These are phyloP conservation scores for Xiphias gladius DNA, from an alignment of 2,113 vertebrate species.

Conservation along the genomic window DNA sequence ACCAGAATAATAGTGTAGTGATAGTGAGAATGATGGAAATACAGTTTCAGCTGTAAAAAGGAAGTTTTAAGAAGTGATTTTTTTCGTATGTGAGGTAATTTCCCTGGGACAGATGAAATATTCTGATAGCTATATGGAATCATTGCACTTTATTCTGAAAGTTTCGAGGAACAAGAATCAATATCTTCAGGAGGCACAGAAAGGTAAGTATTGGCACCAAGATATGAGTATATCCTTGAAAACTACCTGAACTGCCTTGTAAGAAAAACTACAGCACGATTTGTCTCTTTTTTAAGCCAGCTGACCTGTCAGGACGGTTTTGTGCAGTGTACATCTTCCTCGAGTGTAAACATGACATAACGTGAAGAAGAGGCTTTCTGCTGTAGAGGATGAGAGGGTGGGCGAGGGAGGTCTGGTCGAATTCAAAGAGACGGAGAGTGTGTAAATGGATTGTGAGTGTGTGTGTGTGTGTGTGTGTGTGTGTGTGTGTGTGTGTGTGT, in stretches of 20 bases:
- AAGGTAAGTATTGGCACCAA: not conserved
- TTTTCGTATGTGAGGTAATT: not conserved
- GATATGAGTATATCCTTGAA: not conserved
- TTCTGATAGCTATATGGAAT: not conserved
- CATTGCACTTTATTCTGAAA: not conserved
- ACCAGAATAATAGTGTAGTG: not conserved
- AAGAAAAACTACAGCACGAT: not conserved
- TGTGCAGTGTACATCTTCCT: not conserved
- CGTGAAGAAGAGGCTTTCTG: constrained; percentile 2
- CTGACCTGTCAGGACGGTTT: not conserved
- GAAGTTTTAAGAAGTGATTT: not conserved
- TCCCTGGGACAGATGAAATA: not conserved
- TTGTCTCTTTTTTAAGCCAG: not conserved
- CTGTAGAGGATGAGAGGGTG: constrained; percentile 11
- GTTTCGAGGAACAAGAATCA: constrained; percentile 9
- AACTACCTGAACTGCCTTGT: not conserved
- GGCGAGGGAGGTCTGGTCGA: constrained; percentile 21
- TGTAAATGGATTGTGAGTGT: constrained; percentile 26
- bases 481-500: constrained; percentile 31
- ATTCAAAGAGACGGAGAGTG: constrained; percentile 15
- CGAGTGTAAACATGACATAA: constrained; percentile 13
- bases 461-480: constrained; percentile 8
- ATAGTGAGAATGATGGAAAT: not conserved
- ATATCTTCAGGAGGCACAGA: not conserved
- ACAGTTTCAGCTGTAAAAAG: not conserved